Evolutionary conservation across 2,113 vertebrate species (phyloP), one percentile per base, ranked within the genome.

Genomic region (Psilopsiagon aymara): DNA sequence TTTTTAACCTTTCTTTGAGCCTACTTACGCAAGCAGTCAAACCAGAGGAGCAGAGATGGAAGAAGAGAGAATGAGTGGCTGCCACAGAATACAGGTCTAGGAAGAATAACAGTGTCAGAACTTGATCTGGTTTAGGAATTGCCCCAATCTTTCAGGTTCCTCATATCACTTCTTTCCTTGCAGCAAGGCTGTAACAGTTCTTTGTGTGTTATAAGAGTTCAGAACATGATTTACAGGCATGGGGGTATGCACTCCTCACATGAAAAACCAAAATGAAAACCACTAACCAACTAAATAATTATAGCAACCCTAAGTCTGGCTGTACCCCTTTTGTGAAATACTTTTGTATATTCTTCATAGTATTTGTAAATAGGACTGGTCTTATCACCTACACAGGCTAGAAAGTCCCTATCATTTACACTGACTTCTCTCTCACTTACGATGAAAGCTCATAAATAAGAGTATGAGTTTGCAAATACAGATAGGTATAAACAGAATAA

Each of bases 71-170:
- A 62, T 13, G n/a, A 75, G 66, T 1, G 39, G 49, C 46, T 63
- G 28, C 4, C 1, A 4, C 5, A 46, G 43, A 28, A 59, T 70
- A 59, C 43, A 64, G 33, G 5, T 57, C 64, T 39, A 57, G 1
- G 3, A 70, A 5, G 1, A 11, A 17, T 74, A 39, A 11, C 18
- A 0, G 1, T 3, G 3, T 1, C 7, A 0, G 41, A n/a, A 25
- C 10, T 11, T 24, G 27, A 67, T 8, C 39, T 9, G 44, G 3
- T 55, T 44, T 52, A 76, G 59, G 43, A 80, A 73, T 2, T 17
- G n/a, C 2, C 20, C 18, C n/a, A 39, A 49, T 25, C 37, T 33
- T 77, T 31, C 46, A 44, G 21, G 43, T 3, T 66, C 35, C 10
- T 73, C 14, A 0, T 6, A 35, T 9, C 70, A 46, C 31, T 79